phyloP scores from a whole-genome alignment of 2,797 vertebrate genomes.

The Megalops cyprinoides region DNA sequence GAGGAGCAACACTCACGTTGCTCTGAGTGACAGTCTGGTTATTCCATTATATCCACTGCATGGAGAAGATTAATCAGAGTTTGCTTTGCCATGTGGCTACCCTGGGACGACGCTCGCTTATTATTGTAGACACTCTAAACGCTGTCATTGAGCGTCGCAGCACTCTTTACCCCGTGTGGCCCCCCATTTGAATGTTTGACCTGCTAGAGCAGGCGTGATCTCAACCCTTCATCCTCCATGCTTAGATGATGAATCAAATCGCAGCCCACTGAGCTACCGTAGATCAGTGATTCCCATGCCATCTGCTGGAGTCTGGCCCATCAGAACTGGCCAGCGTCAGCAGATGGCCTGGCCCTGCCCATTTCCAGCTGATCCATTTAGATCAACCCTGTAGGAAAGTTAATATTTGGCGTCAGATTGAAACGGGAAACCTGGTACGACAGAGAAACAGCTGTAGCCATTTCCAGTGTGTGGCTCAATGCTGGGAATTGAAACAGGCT shows the following conservation, averaged over 20 bases:
- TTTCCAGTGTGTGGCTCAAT: slow-evolving; percentile 21
- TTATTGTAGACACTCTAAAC: background rate
- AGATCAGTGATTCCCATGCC: background rate
- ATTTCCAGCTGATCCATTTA: slow-evolving; percentile 41
- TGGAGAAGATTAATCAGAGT: slow-evolving; percentile 43
- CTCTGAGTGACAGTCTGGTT: background rate
- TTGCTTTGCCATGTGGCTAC: background rate
- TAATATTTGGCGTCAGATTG: slow-evolving; percentile 39
- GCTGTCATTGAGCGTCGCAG: background rate
- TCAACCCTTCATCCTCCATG: background rate
- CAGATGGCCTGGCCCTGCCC: slow-evolving; percentile 41
- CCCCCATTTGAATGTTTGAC: background rate
- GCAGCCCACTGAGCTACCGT: background rate
- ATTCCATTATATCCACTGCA: slow-evolving; percentile 26
- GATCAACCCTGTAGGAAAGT: slow-evolving; percentile 41
- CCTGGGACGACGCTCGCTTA: slow-evolving; percentile 1
- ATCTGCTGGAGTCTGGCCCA: background rate
- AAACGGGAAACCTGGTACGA: slow-evolving; percentile 24
- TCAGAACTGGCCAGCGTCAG: slow-evolving; percentile 29
- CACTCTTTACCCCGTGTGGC: background rate
- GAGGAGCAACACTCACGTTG: background rate
- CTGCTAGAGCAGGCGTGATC: background rate
- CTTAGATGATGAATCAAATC: slow-evolving; percentile 1
- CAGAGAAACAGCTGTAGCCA: slow-evolving; percentile 39
- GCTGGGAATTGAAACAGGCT: slow-evolving; percentile 26